A percentile compares a stretch with the other conserved stretches of the same genome.
Conservation (phyloP, 2,888 invertebrate species). For the Loripinus fragilis region DNA sequence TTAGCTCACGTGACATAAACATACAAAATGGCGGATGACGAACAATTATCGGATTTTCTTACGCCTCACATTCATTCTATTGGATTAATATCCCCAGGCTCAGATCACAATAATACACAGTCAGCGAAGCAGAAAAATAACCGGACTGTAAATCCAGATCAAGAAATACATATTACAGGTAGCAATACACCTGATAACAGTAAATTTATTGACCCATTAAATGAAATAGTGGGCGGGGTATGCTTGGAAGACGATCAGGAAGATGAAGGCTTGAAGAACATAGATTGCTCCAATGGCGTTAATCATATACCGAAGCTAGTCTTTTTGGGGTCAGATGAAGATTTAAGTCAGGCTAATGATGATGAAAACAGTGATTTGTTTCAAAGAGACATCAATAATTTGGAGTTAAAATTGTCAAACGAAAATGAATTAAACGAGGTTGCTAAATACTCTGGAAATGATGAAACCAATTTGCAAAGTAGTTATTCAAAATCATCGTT, state of each 20-base stretch:
- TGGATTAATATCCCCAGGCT: conserved; percentile 18
- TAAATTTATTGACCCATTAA: neutral
- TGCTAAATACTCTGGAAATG: neutral
- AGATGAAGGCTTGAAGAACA: conserved; percentile 25
- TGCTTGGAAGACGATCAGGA: conserved; percentile 29
- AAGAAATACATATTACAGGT: conserved; percentile 4
- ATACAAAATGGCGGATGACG: conserved; percentile 33
- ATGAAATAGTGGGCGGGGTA: neutral
- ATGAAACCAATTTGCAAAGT: neutral
- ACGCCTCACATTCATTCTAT: conserved; percentile 21
- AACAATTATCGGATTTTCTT: conserved; percentile 22
- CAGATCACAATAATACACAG: neutral
- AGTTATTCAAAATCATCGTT: conserved; percentile 29
- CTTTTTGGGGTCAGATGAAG: conserved; percentile 46
- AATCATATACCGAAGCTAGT: conserved; percentile 38
- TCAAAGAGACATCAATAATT: conserved; percentile 25
- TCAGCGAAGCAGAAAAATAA: conserved; percentile 15
- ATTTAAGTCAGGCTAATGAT: conserved; percentile 21
- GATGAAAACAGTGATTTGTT: neutral
- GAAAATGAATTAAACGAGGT: neutral
- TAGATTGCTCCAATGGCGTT: neutral
- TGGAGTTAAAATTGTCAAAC: neutral
- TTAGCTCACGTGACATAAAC: conserved; percentile 14
- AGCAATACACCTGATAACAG: neutral
- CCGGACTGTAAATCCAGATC: neutral